Conservation (phyloP, 2,888 invertebrate species). For the Criorhina ranunculi region DNA sequence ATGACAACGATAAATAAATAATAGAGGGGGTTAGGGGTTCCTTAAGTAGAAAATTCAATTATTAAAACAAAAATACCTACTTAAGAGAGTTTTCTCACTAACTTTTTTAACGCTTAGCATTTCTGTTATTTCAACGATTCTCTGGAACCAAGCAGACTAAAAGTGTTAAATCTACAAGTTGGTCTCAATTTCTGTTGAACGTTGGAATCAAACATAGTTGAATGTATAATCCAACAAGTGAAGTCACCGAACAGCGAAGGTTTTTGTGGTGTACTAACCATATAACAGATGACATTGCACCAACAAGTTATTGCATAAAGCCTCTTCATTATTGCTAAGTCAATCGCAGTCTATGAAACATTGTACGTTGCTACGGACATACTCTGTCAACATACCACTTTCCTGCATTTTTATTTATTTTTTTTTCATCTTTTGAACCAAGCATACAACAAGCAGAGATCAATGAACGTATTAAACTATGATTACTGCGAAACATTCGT, state of each 20-base stretch:
- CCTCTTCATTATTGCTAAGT: slow-evolving; percentile 15
- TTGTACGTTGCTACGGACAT: not conserved
- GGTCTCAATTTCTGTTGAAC: too few relatives aligned
- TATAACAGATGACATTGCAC: slow-evolving; percentile 18
- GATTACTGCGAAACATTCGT: not conserved
- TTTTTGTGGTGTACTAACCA: slow-evolving; percentile 14
- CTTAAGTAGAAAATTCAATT: too few relatives aligned
- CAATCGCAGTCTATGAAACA: slow-evolving; percentile 5
- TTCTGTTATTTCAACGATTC: not conserved
- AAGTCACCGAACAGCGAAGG: not conserved
- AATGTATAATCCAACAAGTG: slow-evolving; percentile 17
- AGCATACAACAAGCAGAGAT: slow-evolving; percentile 30
- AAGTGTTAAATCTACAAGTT: too few relatives aligned
- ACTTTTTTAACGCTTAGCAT: too few relatives aligned
- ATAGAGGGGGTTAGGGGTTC: too few relatives aligned
- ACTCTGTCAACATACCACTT: not conserved
- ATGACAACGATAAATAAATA: too few relatives aligned
- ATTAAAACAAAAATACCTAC: too few relatives aligned
- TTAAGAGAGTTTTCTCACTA: too few relatives aligned
- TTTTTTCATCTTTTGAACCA: too few relatives aligned
- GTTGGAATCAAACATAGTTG: too few relatives aligned
- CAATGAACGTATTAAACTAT: slow-evolving; percentile 50
- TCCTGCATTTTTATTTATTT: too few relatives aligned
- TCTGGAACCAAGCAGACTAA: too few relatives aligned
- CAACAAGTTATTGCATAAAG: slow-evolving; percentile 2